Base-by-base conservation (phyloP, 1,140 invertebrate genomes). In the Bicyclus anynana region DNA sequence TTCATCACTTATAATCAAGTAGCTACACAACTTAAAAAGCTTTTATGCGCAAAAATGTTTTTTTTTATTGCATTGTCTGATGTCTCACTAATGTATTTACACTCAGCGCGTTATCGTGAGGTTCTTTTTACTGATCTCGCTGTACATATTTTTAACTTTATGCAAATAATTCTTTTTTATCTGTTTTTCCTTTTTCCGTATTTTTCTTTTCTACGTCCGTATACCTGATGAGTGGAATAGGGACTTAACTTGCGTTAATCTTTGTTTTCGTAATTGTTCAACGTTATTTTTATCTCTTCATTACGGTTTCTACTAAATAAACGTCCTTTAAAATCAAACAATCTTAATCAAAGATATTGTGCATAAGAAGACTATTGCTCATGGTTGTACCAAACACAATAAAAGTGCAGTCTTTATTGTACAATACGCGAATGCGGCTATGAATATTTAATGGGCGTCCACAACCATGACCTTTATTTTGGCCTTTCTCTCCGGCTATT, bases 401-500 rank as follows among this genome's bases (percentile, higher is more conserved):
- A 69, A 71, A 74, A 68, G 59, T 72, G 53, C 21, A 40, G 37
- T 26, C 38, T 51, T 53, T 62, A 54, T 53, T 58, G 59, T 49
- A 54, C 64, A 67, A 68, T 71, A 73, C 67, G 74, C 69, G 77
- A 79, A 74, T 80, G 71, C 69, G 61, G 55, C 67, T 68, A 80
- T 81, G 73, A 82, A 83, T 84, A 77, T 80, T 73, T 80, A 81
- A 77, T 77, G 67, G 63, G 64, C 56, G 63, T 68, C 62, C 63
- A 70, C 65, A 72, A 59, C 72, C 72, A 44, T 84, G 77, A 82
- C 75, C 77, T 82, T 84, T 83, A 72, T 79, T 80, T 72, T 77
- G 68, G 72, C 77, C 78, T 79, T 68, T 72, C 74, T 59, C 62
- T 47, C 59, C 62, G 66, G 54, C 73, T 60, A 78, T 84, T 84